These are phyloP conservation scores for Psilopsiagon aymara DNA, from an alignment of 2,113 vertebrate species.

Conservation along the genomic window DNA sequence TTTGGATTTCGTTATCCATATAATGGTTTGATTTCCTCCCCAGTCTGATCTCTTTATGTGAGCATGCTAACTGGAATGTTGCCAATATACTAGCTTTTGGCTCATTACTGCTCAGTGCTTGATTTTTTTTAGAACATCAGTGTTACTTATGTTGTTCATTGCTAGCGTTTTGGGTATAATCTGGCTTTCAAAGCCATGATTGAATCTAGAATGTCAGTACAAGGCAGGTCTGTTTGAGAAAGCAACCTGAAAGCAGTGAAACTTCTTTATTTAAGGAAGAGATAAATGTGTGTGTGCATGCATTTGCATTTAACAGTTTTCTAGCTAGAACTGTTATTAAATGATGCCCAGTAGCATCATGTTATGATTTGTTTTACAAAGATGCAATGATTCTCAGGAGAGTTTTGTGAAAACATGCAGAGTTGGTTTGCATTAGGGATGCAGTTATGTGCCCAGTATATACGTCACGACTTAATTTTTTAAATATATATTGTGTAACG, in stretches of 20 bases:
- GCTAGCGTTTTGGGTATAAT: conserved; percentile 57
- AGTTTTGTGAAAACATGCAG: conserved; percentile 42
- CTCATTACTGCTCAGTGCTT: conserved; percentile 47
- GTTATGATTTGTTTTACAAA: conserved; percentile 6
- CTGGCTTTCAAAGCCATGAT: neutral
- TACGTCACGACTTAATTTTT: conserved; percentile 46
- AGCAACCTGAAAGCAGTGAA: conserved; percentile 16
- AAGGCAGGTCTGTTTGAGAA: conserved; percentile 8
- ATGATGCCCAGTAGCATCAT: conserved; percentile 21
- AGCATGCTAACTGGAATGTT: neutral
- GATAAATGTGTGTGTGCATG: conserved; percentile 25
- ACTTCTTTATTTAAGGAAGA: conserved; percentile 47
- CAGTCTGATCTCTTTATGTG: neutral
- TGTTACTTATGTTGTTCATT: conserved; percentile 34
- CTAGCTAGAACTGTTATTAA: conserved; percentile 1
- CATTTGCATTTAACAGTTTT: conserved; percentile 26
- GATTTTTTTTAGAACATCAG: conserved; percentile 58
- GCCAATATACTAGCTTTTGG: conserved; percentile 12
- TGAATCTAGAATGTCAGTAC: neutral
- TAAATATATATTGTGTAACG: conserved; percentile 67
- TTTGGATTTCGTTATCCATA: neutral
- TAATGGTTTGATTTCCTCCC: neutral
- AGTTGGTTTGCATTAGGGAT: conserved; percentile 8
- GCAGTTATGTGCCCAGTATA: conserved; percentile 35
- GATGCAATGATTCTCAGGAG: conserved; percentile 16